Percentiles rank a stretch among this genome's conserved stretches.
Conservation (phyloP, 2,888 invertebrate genomes). For the Lycophotia porphyrea region DNA sequence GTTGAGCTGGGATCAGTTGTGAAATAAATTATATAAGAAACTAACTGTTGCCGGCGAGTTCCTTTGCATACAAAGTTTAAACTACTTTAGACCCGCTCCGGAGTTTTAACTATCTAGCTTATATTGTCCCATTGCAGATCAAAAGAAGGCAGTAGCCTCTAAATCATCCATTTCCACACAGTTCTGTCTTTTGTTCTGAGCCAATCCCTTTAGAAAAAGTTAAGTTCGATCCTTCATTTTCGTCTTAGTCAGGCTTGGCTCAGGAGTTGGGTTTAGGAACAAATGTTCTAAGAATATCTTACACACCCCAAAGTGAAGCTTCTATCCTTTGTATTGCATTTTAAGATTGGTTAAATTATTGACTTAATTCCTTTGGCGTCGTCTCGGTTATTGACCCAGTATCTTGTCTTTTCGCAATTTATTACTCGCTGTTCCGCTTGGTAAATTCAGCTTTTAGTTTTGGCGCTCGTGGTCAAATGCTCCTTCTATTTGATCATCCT, state of each 20-base stretch:
- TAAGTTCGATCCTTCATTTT: background rate
- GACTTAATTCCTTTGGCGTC: background rate
- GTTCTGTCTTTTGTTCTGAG: background rate
- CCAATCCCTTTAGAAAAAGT: background rate
- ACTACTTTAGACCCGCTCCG: background rate
- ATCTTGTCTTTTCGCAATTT: background rate
- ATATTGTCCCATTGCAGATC: background rate
- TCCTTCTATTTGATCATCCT: background rate
- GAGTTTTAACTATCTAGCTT: background rate
- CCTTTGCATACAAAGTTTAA: slow-evolving; percentile 7
- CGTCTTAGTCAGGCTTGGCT: background rate
- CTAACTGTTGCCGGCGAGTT: slow-evolving; percentile 27
- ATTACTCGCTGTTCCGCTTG: background rate
- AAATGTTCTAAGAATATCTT: background rate
- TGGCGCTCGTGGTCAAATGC: background rate
- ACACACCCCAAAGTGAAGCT: background rate
- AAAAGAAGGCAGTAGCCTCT: background rate
- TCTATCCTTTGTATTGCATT: background rate
- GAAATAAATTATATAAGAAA: slow-evolving; percentile 36
- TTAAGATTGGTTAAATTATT: background rate
- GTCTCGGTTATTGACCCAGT: background rate
- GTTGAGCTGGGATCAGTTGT: slow-evolving; percentile 36
- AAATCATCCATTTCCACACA: background rate
- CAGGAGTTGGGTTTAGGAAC: background rate
- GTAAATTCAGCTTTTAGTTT: background rate